phyloP scores from a whole-genome alignment of 2,888 invertebrate species.

The Conomelus anceps region DNA sequence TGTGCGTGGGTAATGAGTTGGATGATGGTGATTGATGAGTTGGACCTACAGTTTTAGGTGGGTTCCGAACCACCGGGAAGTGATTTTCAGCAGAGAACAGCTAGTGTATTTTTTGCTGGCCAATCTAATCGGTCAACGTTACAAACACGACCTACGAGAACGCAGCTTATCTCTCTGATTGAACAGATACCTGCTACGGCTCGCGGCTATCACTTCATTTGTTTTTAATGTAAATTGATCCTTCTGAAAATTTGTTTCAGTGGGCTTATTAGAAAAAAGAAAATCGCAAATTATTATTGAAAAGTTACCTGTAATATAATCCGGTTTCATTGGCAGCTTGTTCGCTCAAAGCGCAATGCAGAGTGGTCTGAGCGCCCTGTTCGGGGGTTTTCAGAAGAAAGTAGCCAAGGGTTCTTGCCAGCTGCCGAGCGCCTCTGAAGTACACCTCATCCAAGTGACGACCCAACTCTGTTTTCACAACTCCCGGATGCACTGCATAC shows the following conservation, averaged over 20 bases:
- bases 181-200: no score
- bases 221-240: not conserved
- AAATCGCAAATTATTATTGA: not conserved
- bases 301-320: slow-evolving; percentile 35
- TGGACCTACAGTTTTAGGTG: no score
- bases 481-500: slow-evolving; percentile 66
- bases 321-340: slow-evolving; percentile 42
- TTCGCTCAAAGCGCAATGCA: slow-evolving; percentile 64
- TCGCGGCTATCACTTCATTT: no score
- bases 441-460: slow-evolving; percentile 53
- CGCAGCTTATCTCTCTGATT: no score
- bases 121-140: no score
- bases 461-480: slow-evolving; percentile 66
- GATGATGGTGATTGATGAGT: no score
- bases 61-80: no score
- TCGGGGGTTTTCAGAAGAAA: slow-evolving; percentile 50
- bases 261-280: not conserved
- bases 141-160: no score
- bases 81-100: no score
- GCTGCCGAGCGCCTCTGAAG: slow-evolving; percentile 46
- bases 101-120: no score
- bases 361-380: slow-evolving; percentile 67
- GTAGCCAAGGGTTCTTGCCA: slow-evolving; percentile 39
- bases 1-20: no score
- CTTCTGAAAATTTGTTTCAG: not conserved